phyloP scores from a whole-genome alignment of 92 coral and sea anemone genomes.

The Meandrina meandrites region DNA sequence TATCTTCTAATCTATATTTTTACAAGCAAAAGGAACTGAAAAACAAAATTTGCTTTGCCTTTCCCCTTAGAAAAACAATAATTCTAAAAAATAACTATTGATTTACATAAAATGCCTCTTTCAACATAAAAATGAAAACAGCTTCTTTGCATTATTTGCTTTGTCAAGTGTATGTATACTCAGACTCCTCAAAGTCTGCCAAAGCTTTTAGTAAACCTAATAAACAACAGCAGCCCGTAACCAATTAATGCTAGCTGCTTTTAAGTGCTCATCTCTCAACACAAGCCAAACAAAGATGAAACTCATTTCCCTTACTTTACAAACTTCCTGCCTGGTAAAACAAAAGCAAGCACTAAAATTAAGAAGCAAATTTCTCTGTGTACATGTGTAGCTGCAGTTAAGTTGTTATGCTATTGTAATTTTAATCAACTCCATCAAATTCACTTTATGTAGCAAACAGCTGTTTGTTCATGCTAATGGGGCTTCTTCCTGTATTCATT shows the following conservation, averaged over 20 bases:
- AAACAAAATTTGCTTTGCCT: not conserved
- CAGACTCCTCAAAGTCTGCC: constrained; percentile 16
- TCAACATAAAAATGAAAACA: constrained; percentile 12
- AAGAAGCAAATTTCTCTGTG: not conserved
- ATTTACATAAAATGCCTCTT: not conserved
- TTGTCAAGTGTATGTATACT: constrained; percentile 19
- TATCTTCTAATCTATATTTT: not conserved
- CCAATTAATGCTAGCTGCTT: not conserved
- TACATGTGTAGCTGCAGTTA: constrained; percentile 28
- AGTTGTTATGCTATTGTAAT: constrained; percentile 38
- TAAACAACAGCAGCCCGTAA: not conserved
- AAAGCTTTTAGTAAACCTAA: constrained; percentile 37
- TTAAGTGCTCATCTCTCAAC: constrained; percentile 23
- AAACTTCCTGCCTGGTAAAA: constrained; percentile 31
- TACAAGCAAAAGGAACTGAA: no score
- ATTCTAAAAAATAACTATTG: not conserved
- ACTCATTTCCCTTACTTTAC: constrained; percentile 23
- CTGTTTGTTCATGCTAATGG: constrained; percentile 37
- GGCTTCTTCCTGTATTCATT: not conserved
- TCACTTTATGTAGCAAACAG: constrained; percentile 41
- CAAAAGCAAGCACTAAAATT: not conserved
- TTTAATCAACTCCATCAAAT: constrained; percentile 25
- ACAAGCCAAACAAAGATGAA: constrained; percentile 24
- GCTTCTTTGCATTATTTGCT: constrained; percentile 7
- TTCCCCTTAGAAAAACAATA: not conserved